Percentiles rank a stretch among this genome's conserved stretches.
Evolutionary conservation across 2,797 vertebrate species (phyloP).

Genomic region (Prunella strophiata): DNA sequence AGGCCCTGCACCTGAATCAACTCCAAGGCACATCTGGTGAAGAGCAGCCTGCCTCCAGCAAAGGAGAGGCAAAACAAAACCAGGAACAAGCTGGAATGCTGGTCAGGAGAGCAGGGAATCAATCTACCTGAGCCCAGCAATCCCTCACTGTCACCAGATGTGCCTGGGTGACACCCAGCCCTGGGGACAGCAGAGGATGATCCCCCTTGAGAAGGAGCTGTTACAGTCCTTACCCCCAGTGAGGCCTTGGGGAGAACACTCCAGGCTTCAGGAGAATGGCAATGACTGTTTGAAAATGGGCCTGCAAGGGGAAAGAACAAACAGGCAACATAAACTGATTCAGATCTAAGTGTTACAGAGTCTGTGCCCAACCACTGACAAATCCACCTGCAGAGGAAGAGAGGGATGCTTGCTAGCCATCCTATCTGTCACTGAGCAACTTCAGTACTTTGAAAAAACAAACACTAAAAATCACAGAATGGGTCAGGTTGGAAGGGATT

Average conservation of each 20-base stretch:
- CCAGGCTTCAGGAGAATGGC: background rate
- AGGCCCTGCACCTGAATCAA: background rate
- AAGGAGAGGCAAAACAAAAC: background rate
- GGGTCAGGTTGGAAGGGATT: background rate
- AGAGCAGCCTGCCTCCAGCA: background rate
- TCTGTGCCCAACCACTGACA: background rate
- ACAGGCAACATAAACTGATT: background rate
- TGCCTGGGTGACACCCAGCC: background rate
- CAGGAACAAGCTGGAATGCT: background rate
- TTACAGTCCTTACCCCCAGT: background rate
- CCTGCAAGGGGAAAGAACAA: background rate
- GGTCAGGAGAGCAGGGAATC: background rate
- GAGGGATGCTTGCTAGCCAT: background rate
- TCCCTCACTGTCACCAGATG: fast-evolving
- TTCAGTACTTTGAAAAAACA: background rate
- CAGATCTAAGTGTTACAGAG: background rate
- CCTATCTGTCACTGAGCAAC: background rate
- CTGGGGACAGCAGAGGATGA: background rate
- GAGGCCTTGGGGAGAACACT: fast-evolving
- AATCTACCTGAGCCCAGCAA: background rate
- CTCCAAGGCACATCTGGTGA: background rate
- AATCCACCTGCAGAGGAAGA: background rate
- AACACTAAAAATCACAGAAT: background rate
- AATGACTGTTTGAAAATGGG: background rate
- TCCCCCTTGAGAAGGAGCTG: background rate